phyloP scores from a whole-genome alignment of 2,888 invertebrate genomes.

The Myopa testacea region DNA sequence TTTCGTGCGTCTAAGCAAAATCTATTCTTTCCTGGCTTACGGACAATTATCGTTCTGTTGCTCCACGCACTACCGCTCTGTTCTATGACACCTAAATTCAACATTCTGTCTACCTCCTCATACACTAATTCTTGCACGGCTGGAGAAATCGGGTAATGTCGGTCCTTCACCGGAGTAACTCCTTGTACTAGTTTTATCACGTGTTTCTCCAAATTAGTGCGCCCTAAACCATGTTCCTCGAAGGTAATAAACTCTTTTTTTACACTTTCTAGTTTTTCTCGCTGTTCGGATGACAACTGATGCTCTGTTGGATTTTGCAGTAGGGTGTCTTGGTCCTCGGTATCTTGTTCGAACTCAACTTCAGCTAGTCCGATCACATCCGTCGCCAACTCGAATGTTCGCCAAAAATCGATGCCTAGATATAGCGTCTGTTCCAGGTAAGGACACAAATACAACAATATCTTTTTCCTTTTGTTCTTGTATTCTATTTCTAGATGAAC shows the following conservation, averaged over 20 bases:
- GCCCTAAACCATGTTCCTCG: slow-evolving; percentile 35
- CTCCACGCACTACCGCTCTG: slow-evolving; percentile 54
- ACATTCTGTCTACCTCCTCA: slow-evolving; percentile 57
- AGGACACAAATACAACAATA: slow-evolving; percentile 22
- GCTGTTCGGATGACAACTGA: neutral
- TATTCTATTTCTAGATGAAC: neutral
- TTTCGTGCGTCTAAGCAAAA: slow-evolving; percentile 55
- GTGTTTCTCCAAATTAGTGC: slow-evolving; percentile 40
- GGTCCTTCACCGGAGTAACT: slow-evolving; percentile 42
- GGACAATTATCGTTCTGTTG: slow-evolving; percentile 52
- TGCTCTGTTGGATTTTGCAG: neutral
- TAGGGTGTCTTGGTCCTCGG: neutral
- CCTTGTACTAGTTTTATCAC: slow-evolving; percentile 42
- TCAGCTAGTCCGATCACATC: neutral
- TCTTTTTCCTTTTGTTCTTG: neutral
- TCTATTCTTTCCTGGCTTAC: slow-evolving; percentile 49
- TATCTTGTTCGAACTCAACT: neutral
- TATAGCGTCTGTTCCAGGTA: slow-evolving; percentile 39
- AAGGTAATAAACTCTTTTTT: slow-evolving; percentile 4
- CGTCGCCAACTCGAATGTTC: slow-evolving; percentile 30
- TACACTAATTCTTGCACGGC: slow-evolving; percentile 44
- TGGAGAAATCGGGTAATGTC: slow-evolving; percentile 46
- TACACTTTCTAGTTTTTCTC: neutral
- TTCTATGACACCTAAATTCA: slow-evolving; percentile 54
- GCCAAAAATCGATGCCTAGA: slow-evolving; percentile 43